phyloP scores from a whole-genome alignment of 2,888 invertebrate species.

The Leucoma salicis region DNA sequence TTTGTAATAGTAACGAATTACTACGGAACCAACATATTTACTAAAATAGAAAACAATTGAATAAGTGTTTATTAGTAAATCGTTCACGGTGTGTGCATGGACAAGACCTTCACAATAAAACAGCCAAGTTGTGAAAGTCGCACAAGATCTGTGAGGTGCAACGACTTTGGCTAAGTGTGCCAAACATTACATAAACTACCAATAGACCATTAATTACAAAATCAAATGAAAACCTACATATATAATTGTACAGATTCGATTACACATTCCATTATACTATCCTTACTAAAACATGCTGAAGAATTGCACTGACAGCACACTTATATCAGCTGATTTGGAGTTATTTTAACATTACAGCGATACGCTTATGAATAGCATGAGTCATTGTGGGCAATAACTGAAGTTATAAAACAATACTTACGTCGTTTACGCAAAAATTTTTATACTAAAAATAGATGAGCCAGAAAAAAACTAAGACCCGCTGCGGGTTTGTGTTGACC shows the following conservation, averaged over 20 bases:
- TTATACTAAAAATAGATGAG: conserved; percentile 4
- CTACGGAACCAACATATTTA: not conserved
- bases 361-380: not conserved
- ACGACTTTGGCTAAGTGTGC: conserved; percentile 45
- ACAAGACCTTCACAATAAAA: conserved; percentile 48
- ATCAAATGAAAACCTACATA: conserved; percentile 15
- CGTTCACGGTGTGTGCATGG: conserved; percentile 38
- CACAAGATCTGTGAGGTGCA: conserved; percentile 43
- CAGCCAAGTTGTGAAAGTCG: conserved; percentile 49
- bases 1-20: conserved; percentile 9
- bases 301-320: not conserved
- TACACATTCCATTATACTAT: not conserved
- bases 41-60: conserved; percentile 20
- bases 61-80: conserved; percentile 36
- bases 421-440: not conserved
- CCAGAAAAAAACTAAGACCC: too few species aligned
- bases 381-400: not conserved
- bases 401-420: not conserved
- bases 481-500: too few species aligned
- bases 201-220: conserved; percentile 27
- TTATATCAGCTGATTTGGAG: not conserved
- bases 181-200: conserved; percentile 44
- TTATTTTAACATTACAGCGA: not conserved
- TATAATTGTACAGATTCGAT: conserved; percentile 3
- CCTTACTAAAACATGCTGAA: not conserved